Conservation (phyloP, 1,140 invertebrate species). For the Callitettix versicolor region DNA sequence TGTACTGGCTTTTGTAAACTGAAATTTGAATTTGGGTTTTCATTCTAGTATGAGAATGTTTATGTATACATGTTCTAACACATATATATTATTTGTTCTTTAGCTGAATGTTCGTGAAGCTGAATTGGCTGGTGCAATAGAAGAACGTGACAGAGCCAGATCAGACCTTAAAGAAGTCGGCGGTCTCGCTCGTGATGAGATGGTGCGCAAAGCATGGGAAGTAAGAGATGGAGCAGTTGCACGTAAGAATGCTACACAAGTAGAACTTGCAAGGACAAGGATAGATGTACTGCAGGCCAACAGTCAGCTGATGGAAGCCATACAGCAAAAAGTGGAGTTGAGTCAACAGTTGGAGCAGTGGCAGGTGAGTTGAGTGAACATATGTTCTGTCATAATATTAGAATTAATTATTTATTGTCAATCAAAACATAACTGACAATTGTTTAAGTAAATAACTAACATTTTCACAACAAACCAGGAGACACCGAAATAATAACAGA, state of each 20-base stretch:
- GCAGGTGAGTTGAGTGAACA: constrained; percentile 70
- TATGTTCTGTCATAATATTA: too few relatives aligned
- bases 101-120: constrained; percentile 70
- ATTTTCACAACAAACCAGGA: too few relatives aligned
- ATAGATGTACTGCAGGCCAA: constrained; percentile 88
- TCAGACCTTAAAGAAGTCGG: constrained; percentile 56
- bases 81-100: too few relatives aligned
- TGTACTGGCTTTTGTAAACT: too few relatives aligned
- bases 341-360: constrained; percentile 91
- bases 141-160: constrained; percentile 69
- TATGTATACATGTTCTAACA: too few relatives aligned
- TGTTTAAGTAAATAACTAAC: too few relatives aligned
- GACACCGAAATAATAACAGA: too few relatives aligned
- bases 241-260: constrained; percentile 76
- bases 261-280: constrained; percentile 74
- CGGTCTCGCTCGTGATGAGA: constrained; percentile 64
- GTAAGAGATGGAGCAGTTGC: constrained; percentile 76
- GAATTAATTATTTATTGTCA: too few relatives aligned
- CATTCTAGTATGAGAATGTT: too few relatives aligned
- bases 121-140: constrained; percentile 63
- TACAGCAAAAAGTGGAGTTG: constrained; percentile 88
- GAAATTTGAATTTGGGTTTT: too few relatives aligned
- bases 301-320: constrained; percentile 85
- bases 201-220: constrained; percentile 43
- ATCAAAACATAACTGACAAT: too few relatives aligned